These are phyloP conservation scores for Netelia melanura DNA, from an alignment of 2,888 invertebrate species.

Conservation along the genomic window DNA sequence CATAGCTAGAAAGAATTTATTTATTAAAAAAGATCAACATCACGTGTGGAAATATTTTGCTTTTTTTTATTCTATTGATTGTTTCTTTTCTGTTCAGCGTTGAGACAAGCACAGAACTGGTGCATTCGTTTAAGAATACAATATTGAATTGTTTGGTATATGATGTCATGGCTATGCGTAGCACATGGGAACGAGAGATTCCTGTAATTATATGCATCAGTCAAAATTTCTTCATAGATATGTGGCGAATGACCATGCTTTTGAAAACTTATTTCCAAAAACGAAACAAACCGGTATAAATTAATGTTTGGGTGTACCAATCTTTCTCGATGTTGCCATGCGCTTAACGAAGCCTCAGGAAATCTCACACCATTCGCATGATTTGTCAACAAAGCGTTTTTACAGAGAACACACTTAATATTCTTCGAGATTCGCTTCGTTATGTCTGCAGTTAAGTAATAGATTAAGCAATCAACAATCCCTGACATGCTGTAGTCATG, in stretches of 20 bases:
- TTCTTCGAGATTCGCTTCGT: neutral
- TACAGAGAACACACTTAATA: neutral
- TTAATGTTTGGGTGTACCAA: too few relatives aligned
- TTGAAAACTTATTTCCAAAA: constrained; percentile 34
- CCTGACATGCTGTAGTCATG: constrained; percentile 59
- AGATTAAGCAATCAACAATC: constrained; percentile 60
- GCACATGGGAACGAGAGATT: constrained; percentile 34
- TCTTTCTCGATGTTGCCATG: too few relatives aligned
- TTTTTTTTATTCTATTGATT: constrained; percentile 39
- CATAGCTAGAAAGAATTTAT: too few relatives aligned
- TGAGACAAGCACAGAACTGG: constrained; percentile 33
- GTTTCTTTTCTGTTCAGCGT: constrained; percentile 31
- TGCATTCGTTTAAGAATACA: constrained; percentile 42
- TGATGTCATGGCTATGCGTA: constrained; percentile 29
- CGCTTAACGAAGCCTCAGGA: too few relatives aligned
- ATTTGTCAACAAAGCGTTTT: too few relatives aligned
- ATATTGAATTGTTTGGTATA: constrained; percentile 27
- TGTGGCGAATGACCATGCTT: constrained; percentile 18
- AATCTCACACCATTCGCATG: too few relatives aligned
- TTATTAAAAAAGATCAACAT: neutral
- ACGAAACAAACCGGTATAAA: constrained; percentile 3
- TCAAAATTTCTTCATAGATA: constrained; percentile 34
- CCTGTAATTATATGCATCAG: constrained; percentile 11
- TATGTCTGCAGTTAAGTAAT: constrained; percentile 59
- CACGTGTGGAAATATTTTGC: constrained; percentile 35